Conservation (phyloP, 2,797 vertebrate genomes). For the Calcarius lapponicus region DNA sequence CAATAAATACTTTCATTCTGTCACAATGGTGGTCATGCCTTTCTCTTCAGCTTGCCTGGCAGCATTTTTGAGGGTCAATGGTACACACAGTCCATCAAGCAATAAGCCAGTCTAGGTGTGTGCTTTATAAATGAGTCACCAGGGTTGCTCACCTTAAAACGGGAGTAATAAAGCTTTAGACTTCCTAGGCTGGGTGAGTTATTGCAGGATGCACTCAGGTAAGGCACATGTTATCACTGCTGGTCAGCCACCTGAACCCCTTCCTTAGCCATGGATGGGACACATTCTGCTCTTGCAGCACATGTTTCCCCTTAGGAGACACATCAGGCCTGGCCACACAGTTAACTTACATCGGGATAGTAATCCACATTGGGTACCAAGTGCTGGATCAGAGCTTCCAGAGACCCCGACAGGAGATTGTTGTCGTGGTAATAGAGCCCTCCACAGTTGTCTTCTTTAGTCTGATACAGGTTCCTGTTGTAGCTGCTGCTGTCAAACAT, state of each 20-base stretch:
- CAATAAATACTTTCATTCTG: background rate
- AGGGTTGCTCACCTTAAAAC: background rate
- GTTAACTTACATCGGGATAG: conserved; percentile 90
- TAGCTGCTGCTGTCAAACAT: conserved; percentile 87
- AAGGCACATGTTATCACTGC: background rate
- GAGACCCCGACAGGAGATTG: conserved; percentile 90
- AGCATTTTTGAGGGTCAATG: background rate
- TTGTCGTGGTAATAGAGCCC: conserved; percentile 90
- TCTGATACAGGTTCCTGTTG: conserved; percentile 88
- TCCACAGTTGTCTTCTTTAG: conserved; percentile 82
- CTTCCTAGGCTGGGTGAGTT: background rate
- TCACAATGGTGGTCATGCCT: rapidly evolving
- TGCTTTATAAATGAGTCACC: background rate
- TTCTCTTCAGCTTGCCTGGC: background rate
- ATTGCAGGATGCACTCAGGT: background rate
- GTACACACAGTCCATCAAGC: background rate
- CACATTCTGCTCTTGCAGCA: background rate
- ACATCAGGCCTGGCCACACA: background rate
- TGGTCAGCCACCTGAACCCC: background rate
- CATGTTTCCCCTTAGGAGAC: background rate
- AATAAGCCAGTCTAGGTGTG: background rate
- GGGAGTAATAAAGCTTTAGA: background rate
- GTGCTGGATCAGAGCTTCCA: conserved; percentile 94
- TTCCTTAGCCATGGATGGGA: background rate
- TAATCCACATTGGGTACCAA: conserved; percentile 91